Conservation (phyloP, 2,888 invertebrate genomes). For the Scelioninae gen. 2 region DNA sequence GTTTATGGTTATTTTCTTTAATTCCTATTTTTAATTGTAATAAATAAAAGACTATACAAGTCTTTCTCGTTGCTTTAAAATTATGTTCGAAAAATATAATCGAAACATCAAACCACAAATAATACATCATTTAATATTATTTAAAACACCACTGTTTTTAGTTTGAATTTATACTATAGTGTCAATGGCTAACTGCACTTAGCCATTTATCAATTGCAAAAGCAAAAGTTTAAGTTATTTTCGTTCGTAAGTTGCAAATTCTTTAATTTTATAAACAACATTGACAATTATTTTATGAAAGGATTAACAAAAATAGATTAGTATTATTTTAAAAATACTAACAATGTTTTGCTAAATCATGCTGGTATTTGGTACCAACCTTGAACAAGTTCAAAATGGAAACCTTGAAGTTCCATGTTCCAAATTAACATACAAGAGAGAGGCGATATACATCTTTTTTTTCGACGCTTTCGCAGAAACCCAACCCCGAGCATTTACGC, state of each 20-base stretch:
- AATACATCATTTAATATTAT: too few species aligned
- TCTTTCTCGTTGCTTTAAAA: slow-evolving; percentile 18
- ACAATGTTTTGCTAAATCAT: not conserved
- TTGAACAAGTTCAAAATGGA: slow-evolving; percentile 4
- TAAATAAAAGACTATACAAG: slow-evolving; percentile 25
- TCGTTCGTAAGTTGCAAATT: too few species aligned
- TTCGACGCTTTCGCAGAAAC: slow-evolving; percentile 29
- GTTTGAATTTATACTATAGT: too few species aligned
- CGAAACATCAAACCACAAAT: slow-evolving; percentile 28
- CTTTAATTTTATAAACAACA: slow-evolving; percentile 4
- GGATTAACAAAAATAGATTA: slow-evolving; percentile 11
- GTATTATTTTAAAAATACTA: slow-evolving; percentile 5
- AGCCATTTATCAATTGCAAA: too few species aligned
- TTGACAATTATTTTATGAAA: slow-evolving; percentile 6
- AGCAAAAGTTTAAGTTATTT: too few species aligned
- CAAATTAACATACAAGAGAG: slow-evolving; percentile 4
- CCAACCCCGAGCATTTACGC: slow-evolving; percentile 38
- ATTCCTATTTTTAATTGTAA: slow-evolving; percentile 12
- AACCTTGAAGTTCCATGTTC: slow-evolving; percentile 3
- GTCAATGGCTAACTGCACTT: too few species aligned
- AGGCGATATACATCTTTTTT: too few species aligned
- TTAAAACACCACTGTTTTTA: too few species aligned
- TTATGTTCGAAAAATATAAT: slow-evolving; percentile 42
- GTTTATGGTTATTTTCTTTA: too few species aligned
- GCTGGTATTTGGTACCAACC: slow-evolving; percentile 8